Percentiles rank a stretch among this genome's conserved stretches.
phyloP scores from a whole-genome alignment of 2,113 vertebrate species.

The Eptatretus burgeri region DNA sequence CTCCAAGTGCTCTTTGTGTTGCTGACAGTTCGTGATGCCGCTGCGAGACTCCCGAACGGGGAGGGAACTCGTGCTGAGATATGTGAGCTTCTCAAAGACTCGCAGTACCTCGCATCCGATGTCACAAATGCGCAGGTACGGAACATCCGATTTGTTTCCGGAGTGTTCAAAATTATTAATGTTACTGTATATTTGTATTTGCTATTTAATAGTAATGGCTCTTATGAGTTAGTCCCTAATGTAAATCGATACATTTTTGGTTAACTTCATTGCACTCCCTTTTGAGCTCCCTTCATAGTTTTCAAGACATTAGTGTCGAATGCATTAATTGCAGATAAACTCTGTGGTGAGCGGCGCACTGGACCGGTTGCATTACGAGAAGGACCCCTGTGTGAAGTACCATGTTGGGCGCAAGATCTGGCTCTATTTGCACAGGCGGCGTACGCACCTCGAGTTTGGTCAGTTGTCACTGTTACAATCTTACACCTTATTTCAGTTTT shows the following conservation, averaged over 20 bases:
- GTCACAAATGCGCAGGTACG: constrained; percentile 78
- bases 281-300: no score
- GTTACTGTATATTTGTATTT: no score
- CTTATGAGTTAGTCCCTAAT: neutral
- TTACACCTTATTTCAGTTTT: neutral
- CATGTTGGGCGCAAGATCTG: constrained; percentile 83
- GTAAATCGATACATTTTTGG: neutral
- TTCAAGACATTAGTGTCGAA: no score
- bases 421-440: constrained; percentile 73
- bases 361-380: constrained; percentile 78
- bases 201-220: no score
- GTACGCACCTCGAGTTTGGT: constrained; percentile 93
- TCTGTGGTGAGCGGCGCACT: constrained; percentile 81
- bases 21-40: constrained; percentile 52
- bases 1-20: neutral
- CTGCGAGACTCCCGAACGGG: constrained; percentile 72
- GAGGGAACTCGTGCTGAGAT: constrained; percentile 89
- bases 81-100: constrained; percentile 82
- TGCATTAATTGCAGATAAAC: constrained; percentile 35
- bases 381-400: constrained; percentile 87
- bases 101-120: constrained; percentile 77
- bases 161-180: no score
- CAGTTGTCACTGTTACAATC: constrained; percentile 10
- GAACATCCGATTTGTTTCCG: neutral
- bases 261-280: neutral